Evolutionary conservation across 2,113 vertebrate species (phyloP).

Genomic region (Willisornis vidua): DNA sequence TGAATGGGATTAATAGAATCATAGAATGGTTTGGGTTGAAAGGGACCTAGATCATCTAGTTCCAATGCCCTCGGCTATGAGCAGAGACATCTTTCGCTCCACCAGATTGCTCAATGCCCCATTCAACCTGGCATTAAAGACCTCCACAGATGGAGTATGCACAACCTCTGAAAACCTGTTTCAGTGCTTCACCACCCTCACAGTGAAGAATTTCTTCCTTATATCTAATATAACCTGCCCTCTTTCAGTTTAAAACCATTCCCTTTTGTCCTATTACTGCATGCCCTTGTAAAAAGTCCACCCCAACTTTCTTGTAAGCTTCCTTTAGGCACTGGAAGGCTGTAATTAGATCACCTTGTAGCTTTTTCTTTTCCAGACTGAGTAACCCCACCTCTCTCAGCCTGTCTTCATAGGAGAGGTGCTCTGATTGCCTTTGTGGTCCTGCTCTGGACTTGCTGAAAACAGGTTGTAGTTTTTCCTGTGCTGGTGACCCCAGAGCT

Average conservation of each 20-base stretch:
- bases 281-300: not conserved
- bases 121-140: not conserved
- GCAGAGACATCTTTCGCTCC: not conserved
- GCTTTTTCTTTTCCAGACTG: not conserved
- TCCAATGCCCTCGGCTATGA: not conserved
- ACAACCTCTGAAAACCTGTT: not conserved
- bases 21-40: not conserved
- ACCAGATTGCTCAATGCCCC: not conserved
- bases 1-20: conserved; percentile 7
- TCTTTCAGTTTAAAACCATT: not conserved
- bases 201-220: not conserved
- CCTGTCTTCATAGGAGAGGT: not conserved
- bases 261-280: not conserved
- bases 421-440: not conserved
- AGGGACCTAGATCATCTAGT: not conserved
- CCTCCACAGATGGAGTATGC: not conserved
- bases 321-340: not conserved
- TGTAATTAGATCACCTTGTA: not conserved
- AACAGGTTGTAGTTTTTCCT: not conserved
- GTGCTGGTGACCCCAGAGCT: not conserved
- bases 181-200: not conserved
- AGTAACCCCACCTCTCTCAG: not conserved
- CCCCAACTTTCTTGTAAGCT: not conserved
- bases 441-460: not conserved
- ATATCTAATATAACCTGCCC: not conserved